Conservation (phyloP, 2,888 invertebrate species). For the Hermaeophaga mercurialis region DNA sequence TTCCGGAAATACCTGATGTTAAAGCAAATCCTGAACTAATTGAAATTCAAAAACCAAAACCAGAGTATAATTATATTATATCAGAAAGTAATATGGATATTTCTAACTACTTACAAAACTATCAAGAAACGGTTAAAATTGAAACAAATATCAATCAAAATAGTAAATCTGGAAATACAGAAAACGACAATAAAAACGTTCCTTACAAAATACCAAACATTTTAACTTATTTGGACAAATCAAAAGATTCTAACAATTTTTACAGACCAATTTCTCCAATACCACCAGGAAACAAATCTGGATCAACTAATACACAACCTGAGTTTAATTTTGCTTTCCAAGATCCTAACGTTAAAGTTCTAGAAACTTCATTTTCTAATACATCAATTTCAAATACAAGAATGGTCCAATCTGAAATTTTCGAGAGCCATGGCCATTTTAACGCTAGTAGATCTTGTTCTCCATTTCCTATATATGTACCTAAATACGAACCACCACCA, state of each 20-base stretch:
- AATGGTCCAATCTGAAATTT: constrained; percentile 53
- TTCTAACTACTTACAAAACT: background rate
- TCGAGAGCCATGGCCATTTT: constrained; percentile 56
- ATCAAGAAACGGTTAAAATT: background rate
- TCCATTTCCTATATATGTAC: constrained; percentile 51
- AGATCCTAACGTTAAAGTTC: constrained; percentile 43
- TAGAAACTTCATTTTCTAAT: constrained; percentile 44
- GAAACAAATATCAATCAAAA: background rate
- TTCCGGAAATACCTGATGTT: constrained; percentile 47
- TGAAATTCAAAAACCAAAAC: constrained; percentile 4
- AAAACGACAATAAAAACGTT: background rate
- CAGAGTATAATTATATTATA: no score
- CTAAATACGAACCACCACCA: constrained; percentile 33
- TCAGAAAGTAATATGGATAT: no score
- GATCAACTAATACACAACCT: constrained; percentile 39
- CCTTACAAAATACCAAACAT: constrained; percentile 33
- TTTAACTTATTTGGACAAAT: constrained; percentile 44
- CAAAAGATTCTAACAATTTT: constrained; percentile 39
- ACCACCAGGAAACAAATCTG: constrained; percentile 30
- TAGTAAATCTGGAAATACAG: background rate
- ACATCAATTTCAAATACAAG: constrained; percentile 40
- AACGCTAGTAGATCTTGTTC: constrained; percentile 51
- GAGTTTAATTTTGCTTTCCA: constrained; percentile 50
- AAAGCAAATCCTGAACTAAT: constrained; percentile 10
- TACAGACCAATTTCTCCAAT: constrained; percentile 41